Evolutionary conservation across 2,797 vertebrate genomes (phyloP).

Genomic region (Heterohyrax brucei): DNA sequence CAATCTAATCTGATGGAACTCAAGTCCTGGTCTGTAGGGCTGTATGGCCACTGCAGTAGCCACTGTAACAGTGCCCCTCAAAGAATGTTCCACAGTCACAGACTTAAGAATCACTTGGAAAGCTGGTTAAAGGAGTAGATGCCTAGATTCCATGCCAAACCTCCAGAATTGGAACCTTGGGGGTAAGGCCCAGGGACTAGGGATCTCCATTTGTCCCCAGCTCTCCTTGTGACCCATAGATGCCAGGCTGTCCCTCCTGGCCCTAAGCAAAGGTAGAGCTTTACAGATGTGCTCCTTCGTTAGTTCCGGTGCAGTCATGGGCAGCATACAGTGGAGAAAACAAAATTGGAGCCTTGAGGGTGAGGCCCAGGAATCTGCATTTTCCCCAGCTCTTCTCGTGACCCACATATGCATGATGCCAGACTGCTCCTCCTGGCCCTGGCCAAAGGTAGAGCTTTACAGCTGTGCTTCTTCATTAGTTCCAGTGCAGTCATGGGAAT

Average conservation of each 20-base stretch:
- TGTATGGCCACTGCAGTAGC: no score
- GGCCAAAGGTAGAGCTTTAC: not conserved
- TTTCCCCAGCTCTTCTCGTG: not conserved
- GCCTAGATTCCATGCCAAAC: not conserved
- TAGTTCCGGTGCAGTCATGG: not conserved
- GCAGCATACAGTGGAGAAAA: not conserved
- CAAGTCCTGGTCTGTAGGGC: not conserved
- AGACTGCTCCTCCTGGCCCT: not conserved
- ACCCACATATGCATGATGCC: not conserved
- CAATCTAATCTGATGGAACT: not conserved
- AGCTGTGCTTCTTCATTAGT: not conserved
- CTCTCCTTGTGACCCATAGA: not conserved
- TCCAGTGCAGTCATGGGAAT: not conserved
- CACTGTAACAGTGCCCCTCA: not conserved
- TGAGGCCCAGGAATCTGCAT: not conserved
- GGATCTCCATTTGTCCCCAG: not conserved
- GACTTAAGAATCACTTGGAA: not conserved
- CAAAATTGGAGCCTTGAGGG: no score
- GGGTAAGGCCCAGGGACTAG: not conserved
- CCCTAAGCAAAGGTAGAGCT: not conserved
- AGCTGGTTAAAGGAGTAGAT: not conserved
- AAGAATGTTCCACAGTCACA: not conserved
- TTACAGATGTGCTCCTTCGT: not conserved
- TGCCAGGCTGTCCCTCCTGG: not conserved
- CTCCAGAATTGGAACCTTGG: not conserved